Conservation (phyloP, 1,140 invertebrate genomes). For the Rhizoglyphus robini region DNA sequence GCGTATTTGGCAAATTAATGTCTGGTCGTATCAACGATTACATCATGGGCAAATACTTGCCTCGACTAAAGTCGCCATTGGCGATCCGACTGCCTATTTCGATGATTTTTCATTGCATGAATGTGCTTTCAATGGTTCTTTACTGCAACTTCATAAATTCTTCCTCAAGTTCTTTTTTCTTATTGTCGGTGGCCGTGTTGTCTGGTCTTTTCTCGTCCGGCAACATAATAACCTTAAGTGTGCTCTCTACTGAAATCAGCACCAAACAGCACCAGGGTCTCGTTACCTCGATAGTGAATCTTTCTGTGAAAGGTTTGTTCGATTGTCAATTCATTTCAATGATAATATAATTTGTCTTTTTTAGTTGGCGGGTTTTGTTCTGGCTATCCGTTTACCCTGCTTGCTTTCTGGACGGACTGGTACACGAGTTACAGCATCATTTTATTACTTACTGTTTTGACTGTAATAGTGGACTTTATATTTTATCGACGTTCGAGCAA, state of each 20-base stretch:
- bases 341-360: not conserved
- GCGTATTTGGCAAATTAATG: slow-evolving; percentile 14
- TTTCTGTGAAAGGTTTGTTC: slow-evolving; percentile 11
- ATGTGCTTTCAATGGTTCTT: not conserved
- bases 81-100: not conserved
- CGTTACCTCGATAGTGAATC: not conserved
- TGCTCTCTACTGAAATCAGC: slow-evolving; percentile 12
- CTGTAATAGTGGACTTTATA: not conserved
- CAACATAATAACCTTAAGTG: slow-evolving; percentile 5
- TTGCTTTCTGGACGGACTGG: not conserved
- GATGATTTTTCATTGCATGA: not conserved
- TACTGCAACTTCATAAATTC: not conserved
- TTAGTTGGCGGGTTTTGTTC: slow-evolving; percentile 6
- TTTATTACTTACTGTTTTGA: not conserved
- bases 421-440: not conserved
- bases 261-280: not conserved
- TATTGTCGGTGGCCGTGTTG: not conserved
- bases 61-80: not conserved
- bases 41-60: not conserved
- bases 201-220: not conserved
- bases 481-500: not conserved
- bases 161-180: not conserved
- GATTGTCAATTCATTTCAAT: not conserved
- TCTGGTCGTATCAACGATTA: not conserved
- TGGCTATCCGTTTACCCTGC: slow-evolving; percentile 12